Evolutionary conservation across 2,113 vertebrate species (phyloP).

Genomic region (Pampusana beccarii): DNA sequence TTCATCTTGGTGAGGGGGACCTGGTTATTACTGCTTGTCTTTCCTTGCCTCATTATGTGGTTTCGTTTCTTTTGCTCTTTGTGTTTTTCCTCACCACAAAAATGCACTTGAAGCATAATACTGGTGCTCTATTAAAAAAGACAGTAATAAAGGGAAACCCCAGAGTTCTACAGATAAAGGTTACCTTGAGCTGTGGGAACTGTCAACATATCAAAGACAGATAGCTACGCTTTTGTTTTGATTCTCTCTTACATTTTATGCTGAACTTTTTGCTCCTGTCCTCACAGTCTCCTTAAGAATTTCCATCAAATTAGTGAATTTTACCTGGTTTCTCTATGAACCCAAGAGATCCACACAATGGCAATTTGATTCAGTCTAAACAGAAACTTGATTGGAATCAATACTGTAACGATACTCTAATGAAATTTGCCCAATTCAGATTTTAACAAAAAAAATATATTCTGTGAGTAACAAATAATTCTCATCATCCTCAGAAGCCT

Average conservation of each 20-base stretch:
- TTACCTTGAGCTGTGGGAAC: slow-evolving; percentile 50
- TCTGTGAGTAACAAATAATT: not conserved
- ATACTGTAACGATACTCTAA: not conserved
- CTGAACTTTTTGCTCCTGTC: not conserved
- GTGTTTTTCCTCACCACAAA: not conserved
- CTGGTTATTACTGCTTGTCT: not conserved
- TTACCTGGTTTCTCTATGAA: not conserved
- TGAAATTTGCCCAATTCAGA: not conserved
- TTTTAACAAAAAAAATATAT: not conserved
- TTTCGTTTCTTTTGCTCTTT: not conserved
- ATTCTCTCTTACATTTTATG: not conserved
- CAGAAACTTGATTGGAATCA: not conserved
- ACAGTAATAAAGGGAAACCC: slow-evolving; percentile 48
- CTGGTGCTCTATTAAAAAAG: slow-evolving; percentile 4
- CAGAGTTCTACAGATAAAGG: not conserved
- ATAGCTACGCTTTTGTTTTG: slow-evolving; percentile 7
- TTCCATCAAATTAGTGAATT: not conserved
- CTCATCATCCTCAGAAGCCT: not conserved
- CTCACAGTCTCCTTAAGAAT: not conserved
- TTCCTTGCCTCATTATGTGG: not conserved
- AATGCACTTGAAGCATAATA: not conserved
- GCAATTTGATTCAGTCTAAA: not conserved
- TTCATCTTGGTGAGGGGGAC: not conserved
- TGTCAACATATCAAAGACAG: slow-evolving; percentile 40
- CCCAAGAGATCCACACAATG: not conserved